phyloP scores from a whole-genome alignment of 2,113 vertebrate species.

The Sisor rabdophorus region DNA sequence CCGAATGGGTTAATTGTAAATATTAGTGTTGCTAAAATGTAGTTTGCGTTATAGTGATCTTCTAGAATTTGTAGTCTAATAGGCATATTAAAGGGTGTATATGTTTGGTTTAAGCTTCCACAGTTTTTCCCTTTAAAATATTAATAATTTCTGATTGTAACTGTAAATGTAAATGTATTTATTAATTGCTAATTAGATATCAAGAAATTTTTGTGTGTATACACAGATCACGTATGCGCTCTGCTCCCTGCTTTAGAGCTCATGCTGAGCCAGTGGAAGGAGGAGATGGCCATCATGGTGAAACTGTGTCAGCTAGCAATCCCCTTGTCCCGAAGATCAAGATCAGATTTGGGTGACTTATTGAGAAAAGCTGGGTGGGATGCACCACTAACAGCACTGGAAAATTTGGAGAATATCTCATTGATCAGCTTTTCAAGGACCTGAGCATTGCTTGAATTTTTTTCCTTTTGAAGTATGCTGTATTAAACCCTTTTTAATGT shows the following conservation, averaged over 20 bases:
- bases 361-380: constrained; percentile 69
- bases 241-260: constrained; percentile 69
- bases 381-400: constrained; percentile 61
- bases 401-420: constrained; percentile 73
- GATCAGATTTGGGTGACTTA: constrained; percentile 70
- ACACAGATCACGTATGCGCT: constrained; percentile 53
- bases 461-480: too few relatives aligned
- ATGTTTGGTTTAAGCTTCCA: background rate
- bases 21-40: background rate
- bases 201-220: background rate
- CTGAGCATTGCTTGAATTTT: constrained; percentile 49
- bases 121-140: background rate
- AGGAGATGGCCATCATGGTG: constrained; percentile 62
- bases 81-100: background rate
- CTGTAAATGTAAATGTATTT: background rate
- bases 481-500: too few relatives aligned
- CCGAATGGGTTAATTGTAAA: constrained; percentile 14
- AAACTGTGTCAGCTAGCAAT: constrained; percentile 67
- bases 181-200: background rate
- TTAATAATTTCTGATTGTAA: background rate
- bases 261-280: constrained; percentile 69
- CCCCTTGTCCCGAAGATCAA: constrained; percentile 68
- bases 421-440: constrained; percentile 69
- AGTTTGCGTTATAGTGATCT: background rate
- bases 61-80: background rate